phyloP scores from a whole-genome alignment of 2,888 invertebrate species.

The Synanthedon myopaeformis region DNA sequence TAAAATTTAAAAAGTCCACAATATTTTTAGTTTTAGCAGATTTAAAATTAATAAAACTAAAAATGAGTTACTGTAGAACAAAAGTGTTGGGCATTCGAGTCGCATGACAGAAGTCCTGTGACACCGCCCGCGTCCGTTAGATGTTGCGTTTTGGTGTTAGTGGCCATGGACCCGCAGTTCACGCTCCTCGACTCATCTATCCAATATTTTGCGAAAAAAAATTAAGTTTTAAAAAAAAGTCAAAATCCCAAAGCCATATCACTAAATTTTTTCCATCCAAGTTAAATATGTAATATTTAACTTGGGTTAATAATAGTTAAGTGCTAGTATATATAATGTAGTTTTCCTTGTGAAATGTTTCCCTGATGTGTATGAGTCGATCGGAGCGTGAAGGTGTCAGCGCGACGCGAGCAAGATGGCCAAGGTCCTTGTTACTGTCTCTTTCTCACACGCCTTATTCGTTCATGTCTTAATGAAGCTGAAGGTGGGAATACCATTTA shows the following conservation, averaged over 20 bases:
- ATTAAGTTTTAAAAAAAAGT: no score
- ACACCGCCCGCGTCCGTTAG: constrained; percentile 57
- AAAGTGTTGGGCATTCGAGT: constrained; percentile 23
- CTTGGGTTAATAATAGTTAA: no score
- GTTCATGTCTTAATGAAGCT: constrained; percentile 36
- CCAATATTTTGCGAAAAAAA: constrained; percentile 1
- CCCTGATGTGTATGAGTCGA: no score
- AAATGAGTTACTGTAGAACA: no score
- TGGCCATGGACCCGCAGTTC: constrained; percentile 37
- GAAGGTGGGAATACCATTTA: constrained; percentile 27
- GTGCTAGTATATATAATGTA: no score
- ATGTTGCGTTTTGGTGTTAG: constrained; percentile 65
- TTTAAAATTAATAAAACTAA: no score
- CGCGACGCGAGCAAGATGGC: constrained; percentile 67
- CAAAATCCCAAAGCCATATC: no score
- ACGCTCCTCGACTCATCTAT: constrained; percentile 41
- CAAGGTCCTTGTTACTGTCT: constrained; percentile 36
- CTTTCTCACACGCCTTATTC: constrained; percentile 37
- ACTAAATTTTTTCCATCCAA: no score
- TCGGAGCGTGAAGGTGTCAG: constrained; percentile 10
- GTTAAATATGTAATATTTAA: no score
- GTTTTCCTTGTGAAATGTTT: constrained; percentile 5
- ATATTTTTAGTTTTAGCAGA: no score
- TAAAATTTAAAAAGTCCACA: no score
- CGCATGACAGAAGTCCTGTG: constrained; percentile 33